Conservation (phyloP, 2,888 invertebrate genomes). For the Nephrocerus scutellatus region DNA sequence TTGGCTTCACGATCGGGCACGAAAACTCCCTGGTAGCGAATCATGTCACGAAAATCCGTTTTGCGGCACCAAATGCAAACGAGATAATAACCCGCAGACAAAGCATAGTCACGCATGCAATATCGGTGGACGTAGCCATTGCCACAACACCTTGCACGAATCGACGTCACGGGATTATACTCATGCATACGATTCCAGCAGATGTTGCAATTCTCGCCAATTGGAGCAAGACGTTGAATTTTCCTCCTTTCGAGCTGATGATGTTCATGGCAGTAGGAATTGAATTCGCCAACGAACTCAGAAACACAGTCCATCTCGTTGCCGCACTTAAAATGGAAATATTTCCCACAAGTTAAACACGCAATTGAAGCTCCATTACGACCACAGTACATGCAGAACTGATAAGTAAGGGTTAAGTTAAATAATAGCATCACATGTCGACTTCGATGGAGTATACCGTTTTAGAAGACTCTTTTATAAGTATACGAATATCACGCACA, state of each 20-base stretch:
- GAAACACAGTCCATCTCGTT: constrained; percentile 26
- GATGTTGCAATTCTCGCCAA: constrained; percentile 28
- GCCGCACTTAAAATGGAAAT: constrained; percentile 35
- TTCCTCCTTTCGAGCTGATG: constrained; percentile 21
- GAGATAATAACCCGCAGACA: constrained; percentile 40
- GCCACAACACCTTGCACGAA: constrained; percentile 35
- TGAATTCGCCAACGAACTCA: constrained; percentile 30
- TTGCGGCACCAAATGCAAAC: constrained; percentile 39
- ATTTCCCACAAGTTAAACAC: constrained; percentile 30
- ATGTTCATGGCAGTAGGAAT: constrained; percentile 34
- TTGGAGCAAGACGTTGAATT: constrained; percentile 14
- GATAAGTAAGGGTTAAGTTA: background rate
- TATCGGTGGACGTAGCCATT: constrained; percentile 34
- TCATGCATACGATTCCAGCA: constrained; percentile 24
- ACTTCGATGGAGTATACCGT: constrained; percentile 54
- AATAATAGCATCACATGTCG: background rate
- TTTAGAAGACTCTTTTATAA: constrained; percentile 56
- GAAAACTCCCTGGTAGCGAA: constrained; percentile 35
- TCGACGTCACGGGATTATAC: constrained; percentile 19
- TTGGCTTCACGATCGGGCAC: constrained; percentile 62
- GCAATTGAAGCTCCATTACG: constrained; percentile 28
- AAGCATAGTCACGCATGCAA: constrained; percentile 38
- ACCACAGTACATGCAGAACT: constrained; percentile 32
- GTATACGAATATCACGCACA: constrained; percentile 60
- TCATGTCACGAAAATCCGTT: constrained; percentile 30